Evolutionary conservation across 2,113 vertebrate species (phyloP).

Genomic region (Albula glossodonta): DNA sequence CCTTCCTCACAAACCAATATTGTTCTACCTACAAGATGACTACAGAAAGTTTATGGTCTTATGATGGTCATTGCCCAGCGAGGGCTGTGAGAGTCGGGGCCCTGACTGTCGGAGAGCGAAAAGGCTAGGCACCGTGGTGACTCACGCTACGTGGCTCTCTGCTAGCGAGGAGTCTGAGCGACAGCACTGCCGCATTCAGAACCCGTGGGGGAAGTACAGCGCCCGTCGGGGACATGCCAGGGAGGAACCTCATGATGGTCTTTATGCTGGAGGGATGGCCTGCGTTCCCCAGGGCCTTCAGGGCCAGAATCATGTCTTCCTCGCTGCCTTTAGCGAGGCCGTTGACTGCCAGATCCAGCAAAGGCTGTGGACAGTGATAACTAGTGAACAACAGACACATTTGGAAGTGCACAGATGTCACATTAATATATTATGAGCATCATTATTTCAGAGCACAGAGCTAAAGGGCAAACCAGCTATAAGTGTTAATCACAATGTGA

Average conservation of each 20-base stretch:
- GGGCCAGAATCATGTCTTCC: constrained; percentile 68
- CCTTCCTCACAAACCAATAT: too few species aligned
- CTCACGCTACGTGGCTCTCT: constrained; percentile 76
- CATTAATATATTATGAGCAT: not conserved
- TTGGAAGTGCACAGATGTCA: not conserved
- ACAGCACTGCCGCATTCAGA: constrained; percentile 73
- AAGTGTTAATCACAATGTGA: not conserved
- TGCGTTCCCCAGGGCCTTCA: constrained; percentile 83
- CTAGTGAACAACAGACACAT: constrained; percentile 11
- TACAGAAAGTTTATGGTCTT: too few species aligned
- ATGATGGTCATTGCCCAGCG: too few species aligned
- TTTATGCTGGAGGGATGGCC: constrained; percentile 79
- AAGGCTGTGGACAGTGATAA: constrained; percentile 63
- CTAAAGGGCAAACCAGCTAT: not conserved
- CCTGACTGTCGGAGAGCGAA: too few species aligned
- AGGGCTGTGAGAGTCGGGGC: too few species aligned
- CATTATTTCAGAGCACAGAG: not conserved
- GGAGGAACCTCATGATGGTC: constrained; percentile 76
- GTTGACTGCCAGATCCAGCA: constrained; percentile 73
- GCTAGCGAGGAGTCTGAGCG: constrained; percentile 73
- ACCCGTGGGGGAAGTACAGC: constrained; percentile 60
- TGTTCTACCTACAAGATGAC: too few species aligned
- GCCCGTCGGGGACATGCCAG: constrained; percentile 62
- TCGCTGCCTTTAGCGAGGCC: constrained; percentile 61
- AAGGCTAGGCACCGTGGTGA: not conserved